These are phyloP conservation scores for Thymallus thymallus DNA, from an alignment of 2,113 vertebrate species.

Conservation along the genomic window DNA sequence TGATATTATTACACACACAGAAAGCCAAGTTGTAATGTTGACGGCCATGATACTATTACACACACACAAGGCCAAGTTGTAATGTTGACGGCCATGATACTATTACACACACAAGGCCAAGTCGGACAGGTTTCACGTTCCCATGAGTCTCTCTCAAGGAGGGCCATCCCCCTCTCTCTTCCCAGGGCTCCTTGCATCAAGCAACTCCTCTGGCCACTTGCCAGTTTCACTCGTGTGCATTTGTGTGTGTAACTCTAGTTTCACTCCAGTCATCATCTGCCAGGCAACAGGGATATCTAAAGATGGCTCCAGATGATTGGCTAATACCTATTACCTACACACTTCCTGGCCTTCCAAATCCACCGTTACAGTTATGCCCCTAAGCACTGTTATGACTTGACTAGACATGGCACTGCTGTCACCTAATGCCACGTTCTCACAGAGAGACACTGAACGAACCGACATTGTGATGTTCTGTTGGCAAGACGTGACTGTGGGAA, in stretches of 20 bases:
- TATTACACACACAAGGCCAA: constrained; percentile 24
- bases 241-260: constrained; percentile 46
- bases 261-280: constrained; percentile 66
- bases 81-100: too few relatives aligned
- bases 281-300: constrained; percentile 68
- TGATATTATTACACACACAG: constrained; percentile 5
- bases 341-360: too few relatives aligned
- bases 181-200: constrained; percentile 54
- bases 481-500: too few relatives aligned
- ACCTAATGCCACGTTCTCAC: background rate
- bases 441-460: background rate
- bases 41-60: background rate
- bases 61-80: constrained; percentile 36
- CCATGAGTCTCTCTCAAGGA: constrained; percentile 50
- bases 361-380: constrained; percentile 45
- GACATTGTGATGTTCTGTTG: too few relatives aligned
- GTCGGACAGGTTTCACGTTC: constrained; percentile 73
- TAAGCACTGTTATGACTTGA: background rate
- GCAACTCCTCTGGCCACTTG: constrained; percentile 64
- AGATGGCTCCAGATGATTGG: constrained; percentile 54
- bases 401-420: background rate
- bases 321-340: background rate
- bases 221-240: constrained; percentile 70
- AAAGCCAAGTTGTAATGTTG: constrained; percentile 44
- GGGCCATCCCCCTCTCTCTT: constrained; percentile 37